Evolutionary conservation across 2,113 vertebrate species (phyloP), one percentile per base, ranked within the genome.

Genomic region (Tychaedon coryphoeus): DNA sequence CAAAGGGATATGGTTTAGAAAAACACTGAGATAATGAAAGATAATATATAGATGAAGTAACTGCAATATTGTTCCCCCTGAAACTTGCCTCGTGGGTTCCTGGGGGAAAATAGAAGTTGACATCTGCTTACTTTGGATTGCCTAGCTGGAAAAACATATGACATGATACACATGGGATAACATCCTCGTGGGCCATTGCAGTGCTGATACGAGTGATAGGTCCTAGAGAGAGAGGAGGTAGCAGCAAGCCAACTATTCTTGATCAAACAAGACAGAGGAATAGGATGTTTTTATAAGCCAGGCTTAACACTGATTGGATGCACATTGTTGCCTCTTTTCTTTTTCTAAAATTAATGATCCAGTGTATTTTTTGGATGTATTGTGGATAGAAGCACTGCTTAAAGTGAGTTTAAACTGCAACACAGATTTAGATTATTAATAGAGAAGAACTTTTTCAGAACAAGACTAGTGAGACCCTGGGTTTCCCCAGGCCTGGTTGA

Each of bases 21-120:
- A 96, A 96, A 93, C 85, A 94, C 26, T 58, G 86, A 92, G 92
- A 94, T 93, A 96, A 91, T 67, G 77, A 67, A 91, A 94, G 91
- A 92, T 89, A 96, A 88, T 88, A 76, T 89, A 91, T 92, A 96
- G 71, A 84, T 96, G 93, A 90, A 94, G 74, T 95, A 96, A 96
- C 75, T 94, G 78, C 40, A 74, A 90, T 79, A 79, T 38, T 93
- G 60, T 90, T 94, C 54, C 69, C 86, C 60, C 47, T 88, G 79
- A 90, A 93, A 45, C 36, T 92, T 92, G 93, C 88, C 34, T 78
- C 14, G 33, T 82, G 69, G 54, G 64, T n/a, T 95, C 88, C 72
- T 47, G 4, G 58, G 90, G 92, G 94, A 86, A 65, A 86, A 83
- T 3, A 45, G 51, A 38, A 58, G 56, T 48, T 91, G 85, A 78